Base-by-base conservation (phyloP, 2,888 invertebrate genomes). In the Hylaea fasciaria region DNA sequence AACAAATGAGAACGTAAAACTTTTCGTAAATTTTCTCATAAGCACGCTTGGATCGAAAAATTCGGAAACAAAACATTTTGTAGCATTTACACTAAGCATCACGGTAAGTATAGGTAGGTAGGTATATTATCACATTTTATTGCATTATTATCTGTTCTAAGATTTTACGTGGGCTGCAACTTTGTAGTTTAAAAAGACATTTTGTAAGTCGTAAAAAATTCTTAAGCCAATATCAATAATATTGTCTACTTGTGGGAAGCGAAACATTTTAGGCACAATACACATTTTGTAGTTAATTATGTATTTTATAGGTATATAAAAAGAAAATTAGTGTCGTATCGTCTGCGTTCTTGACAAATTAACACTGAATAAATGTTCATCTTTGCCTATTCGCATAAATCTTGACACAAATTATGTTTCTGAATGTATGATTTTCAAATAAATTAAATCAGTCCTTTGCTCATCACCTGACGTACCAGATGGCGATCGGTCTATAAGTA, bases 381-480 rank as follows among this genome's bases (percentile, higher is more conserved):
- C 59, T 54, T 62, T 69, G 65, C 68, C 59, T 70, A 68, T 72
- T 62, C 45, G 71, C 73, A 76, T 72, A 73, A 77, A 82, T 55
- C 55, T 50, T 49, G 29, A 29, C 14, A 43, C 28, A 7, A 35
- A 32, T 28, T 22, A 43, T 22, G 32, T 37, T 16, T 37, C 7
- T 28, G 8, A 8, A 37, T 16, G 22, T 46, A 9, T 45, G 17
- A 46, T 53, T 53, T 37, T 14, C 3, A 12, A 45, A 39, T 39
- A 39, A 14, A 40, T 40, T 9, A 32, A 22, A 14, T 39, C n/a
- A 39, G 50, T 50, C 53, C 55, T 55, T 60, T 47, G 41, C 44
- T 82, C 80, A 81, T 79, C 77, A 74, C 72, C 74, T 68, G 73
- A 76, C 71, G 65, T 71, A 65, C 79, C 80, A 81, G 78, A 75